Evolutionary conservation across 2,888 invertebrate genomes (phyloP).

Genomic region (Nemotelus pantherinus): DNA sequence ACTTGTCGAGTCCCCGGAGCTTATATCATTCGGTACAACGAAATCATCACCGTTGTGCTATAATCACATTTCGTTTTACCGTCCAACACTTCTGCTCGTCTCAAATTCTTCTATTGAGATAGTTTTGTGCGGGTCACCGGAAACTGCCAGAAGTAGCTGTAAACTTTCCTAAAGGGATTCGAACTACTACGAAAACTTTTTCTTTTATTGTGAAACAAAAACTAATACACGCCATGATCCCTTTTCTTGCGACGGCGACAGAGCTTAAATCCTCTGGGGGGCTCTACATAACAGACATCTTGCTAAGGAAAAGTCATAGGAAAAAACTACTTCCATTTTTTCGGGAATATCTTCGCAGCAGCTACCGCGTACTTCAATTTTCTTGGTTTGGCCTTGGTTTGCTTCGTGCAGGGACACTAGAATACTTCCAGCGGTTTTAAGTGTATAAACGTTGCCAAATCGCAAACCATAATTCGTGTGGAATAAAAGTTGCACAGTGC

Average conservation of each 20-base stretch:
- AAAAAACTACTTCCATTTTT: constrained; percentile 24
- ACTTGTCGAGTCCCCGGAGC: constrained; percentile 3
- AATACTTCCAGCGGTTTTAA: constrained; percentile 28
- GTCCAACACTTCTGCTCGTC: not conserved
- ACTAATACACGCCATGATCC: not conserved
- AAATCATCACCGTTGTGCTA: constrained; percentile 15
- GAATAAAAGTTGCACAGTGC: constrained; percentile 28
- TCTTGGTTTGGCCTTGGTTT: constrained; percentile 17
- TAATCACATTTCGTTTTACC: constrained; percentile 27
- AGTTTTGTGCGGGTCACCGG: not conserved
- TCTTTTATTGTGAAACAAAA: constrained; percentile 17
- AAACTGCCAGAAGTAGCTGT: not conserved
- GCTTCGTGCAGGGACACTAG: not conserved
- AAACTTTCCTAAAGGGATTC: constrained; percentile 32
- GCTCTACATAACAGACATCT: not conserved
- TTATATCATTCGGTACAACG: constrained; percentile 26
- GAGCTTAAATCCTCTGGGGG: not conserved
- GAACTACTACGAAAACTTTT: constrained; percentile 17
- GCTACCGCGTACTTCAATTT: constrained; percentile 18
- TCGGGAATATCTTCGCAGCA: not conserved
- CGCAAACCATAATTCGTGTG: constrained; percentile 30
- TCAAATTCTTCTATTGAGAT: not conserved
- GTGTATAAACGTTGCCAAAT: constrained; percentile 37
- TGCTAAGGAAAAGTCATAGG: constrained; percentile 6
- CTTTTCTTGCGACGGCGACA: not conserved